Evolutionary conservation across 2,888 invertebrate species (phyloP).

Genomic region (Junonia oenone): DNA sequence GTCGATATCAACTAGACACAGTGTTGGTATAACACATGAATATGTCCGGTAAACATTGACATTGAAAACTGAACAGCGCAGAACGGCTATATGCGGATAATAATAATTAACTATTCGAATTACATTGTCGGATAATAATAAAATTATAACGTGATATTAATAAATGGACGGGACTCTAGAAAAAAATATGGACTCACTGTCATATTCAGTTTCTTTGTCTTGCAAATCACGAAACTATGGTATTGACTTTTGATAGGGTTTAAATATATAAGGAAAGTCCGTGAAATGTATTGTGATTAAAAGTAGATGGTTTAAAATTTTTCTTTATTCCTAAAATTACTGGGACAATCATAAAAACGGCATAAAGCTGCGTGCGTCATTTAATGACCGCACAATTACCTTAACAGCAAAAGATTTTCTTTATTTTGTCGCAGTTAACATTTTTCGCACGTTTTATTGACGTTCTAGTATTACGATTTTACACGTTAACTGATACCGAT

Average conservation of each 20-base stretch:
- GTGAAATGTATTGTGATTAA: no score
- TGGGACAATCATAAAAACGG: not conserved
- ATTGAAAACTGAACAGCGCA: not conserved
- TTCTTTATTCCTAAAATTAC: not conserved
- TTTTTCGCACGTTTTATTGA: not conserved
- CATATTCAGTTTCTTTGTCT: no score
- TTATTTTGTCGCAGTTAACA: slow-evolving; percentile 2
- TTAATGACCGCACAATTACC: not conserved
- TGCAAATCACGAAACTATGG: no score
- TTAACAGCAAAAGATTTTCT: not conserved
- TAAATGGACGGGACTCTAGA: not conserved
- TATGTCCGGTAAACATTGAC: slow-evolving; percentile 7
- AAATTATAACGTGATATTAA: not conserved
- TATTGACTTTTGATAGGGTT: no score
- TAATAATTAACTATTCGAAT: not conserved
- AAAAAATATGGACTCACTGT: not conserved
- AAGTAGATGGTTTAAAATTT: no score
- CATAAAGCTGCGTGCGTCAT: not conserved
- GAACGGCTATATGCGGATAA: not conserved
- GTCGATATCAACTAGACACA: not conserved
- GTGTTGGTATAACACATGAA: not conserved
- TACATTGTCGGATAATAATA: not conserved
- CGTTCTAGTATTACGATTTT: slow-evolving; percentile 13
- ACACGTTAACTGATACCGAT: slow-evolving; percentile 11
- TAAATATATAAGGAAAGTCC: no score